Evolutionary conservation across 2,888 invertebrate genomes (phyloP), one percentile per base, ranked within the genome.

Genomic region (Ectobius pallidus): DNA sequence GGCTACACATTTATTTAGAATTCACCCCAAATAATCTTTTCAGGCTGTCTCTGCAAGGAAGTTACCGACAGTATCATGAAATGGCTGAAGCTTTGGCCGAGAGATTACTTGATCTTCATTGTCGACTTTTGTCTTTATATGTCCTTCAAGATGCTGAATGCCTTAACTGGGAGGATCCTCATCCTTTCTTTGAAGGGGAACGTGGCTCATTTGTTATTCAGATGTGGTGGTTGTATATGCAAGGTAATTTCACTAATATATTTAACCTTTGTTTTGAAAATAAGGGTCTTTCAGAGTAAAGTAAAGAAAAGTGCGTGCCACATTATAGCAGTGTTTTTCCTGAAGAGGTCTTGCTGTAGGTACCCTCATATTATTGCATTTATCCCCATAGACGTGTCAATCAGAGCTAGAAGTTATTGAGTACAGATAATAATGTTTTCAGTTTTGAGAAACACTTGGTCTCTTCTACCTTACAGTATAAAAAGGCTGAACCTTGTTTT

Each of bases 201-300:
- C 84, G 92, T 16, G 93, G 93, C 2, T 92, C 94, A 2, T 94
- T 92, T 49, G 90, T 92, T 1, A 89, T 94, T 75, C 94, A 94
- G 80, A 94, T 94, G 87, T 94, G 94, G 94, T 93, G 94, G 92
- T 85, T 93, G 25, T 94, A 94, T 79, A 92, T 94, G 90, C 90
- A 91, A 83, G 92, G 92, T 90, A 79, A 58, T 46, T 46, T 46
- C 46, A 1, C 1, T n/a, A 7, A 46, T 20, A 18, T 20, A 18
- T 20, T 2, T 4, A 46, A 18, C 18, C 46, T 46, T 7, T 18
- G 18, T 18, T 18, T 14, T 18, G 18, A 11, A 44, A 44, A 14
- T 44, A 6, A n/a, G 44, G 3, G 9, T 14, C n/a, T n/a, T n/a
- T n/a, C n/a, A n/a, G n/a, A n/a, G n/a, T n/a, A n/a, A n/a, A n/a